Percentiles rank a stretch among this genome's conserved stretches.
phyloP scores from a whole-genome alignment of 2,797 vertebrate genomes.

The Lithobates pipiens region DNA sequence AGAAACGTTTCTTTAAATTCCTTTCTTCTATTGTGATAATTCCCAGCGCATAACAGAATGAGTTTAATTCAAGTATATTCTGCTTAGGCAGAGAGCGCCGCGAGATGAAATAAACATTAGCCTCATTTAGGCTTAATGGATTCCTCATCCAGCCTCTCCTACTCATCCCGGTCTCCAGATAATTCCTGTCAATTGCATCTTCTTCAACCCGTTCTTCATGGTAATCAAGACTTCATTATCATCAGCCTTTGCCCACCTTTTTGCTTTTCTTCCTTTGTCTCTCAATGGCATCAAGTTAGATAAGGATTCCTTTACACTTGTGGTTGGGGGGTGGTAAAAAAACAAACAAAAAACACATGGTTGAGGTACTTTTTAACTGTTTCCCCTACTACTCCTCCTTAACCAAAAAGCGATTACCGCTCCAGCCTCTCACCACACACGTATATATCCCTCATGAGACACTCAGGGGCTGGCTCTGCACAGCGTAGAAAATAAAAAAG shows the following conservation, averaged over 20 bases:
- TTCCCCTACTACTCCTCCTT: too few relatives aligned
- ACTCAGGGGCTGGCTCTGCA: too few relatives aligned
- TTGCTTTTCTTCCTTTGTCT: not conserved
- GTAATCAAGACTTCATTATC: constrained; percentile 43
- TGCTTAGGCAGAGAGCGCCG: not conserved
- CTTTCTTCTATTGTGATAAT: constrained; percentile 22
- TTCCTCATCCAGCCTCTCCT: constrained; percentile 33
- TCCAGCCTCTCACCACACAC: too few relatives aligned
- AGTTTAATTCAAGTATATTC: constrained; percentile 23
- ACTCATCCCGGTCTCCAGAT: constrained; percentile 22
- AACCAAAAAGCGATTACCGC: too few relatives aligned
- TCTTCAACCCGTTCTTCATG: constrained; percentile 44
- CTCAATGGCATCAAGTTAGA: not conserved
- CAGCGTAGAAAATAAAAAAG: too few relatives aligned
- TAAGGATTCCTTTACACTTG: too few relatives aligned
- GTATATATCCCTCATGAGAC: too few relatives aligned
- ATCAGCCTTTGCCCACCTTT: not conserved
- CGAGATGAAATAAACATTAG: constrained; percentile 59
- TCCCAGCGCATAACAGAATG: constrained; percentile 8
- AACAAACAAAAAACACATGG: too few relatives aligned
- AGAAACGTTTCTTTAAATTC: not conserved
- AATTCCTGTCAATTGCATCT: constrained; percentile 46
- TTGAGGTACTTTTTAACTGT: too few relatives aligned
- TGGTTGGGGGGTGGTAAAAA: too few relatives aligned
- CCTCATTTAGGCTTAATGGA: constrained; percentile 54